These are phyloP conservation scores for Deladenus siricidicola DNA, from an alignment of 2,888 invertebrate genomes.

Conservation along the genomic window DNA sequence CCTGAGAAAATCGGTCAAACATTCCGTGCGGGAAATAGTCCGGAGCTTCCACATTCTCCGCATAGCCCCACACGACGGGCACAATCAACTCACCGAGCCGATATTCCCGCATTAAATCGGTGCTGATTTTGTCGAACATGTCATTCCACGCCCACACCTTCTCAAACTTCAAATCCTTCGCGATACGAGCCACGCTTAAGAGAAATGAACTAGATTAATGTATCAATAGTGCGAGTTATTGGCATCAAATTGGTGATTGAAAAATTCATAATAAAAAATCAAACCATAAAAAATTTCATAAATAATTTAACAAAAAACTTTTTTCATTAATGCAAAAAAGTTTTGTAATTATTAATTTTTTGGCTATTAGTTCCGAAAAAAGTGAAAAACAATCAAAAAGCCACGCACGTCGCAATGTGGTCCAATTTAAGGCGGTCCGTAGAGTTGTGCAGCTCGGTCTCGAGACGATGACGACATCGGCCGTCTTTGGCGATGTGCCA, in stretches of 20 bases:
- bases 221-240: too few species aligned
- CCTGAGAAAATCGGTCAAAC: conserved; percentile 35
- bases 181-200: conserved; percentile 28
- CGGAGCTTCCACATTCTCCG: conserved; percentile 34
- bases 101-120: conserved; percentile 25
- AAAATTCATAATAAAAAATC: too few species aligned
- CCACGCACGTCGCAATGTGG: conserved; percentile 58
- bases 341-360: too few species aligned
- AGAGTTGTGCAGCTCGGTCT: conserved; percentile 27
- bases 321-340: too few species aligned
- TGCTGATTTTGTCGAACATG: conserved; percentile 41
- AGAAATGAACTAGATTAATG: too few species aligned
- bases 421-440: conserved; percentile 60
- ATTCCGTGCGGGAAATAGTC: conserved; percentile 48
- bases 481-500: conserved; percentile 59
- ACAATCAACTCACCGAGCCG: conserved; percentile 27
- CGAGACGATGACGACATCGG: conserved; percentile 53
- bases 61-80: conserved; percentile 47
- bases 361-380: too few species aligned
- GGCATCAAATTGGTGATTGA: too few species aligned
- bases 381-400: background rate
- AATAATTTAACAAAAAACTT: too few species aligned
- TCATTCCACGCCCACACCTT: conserved; percentile 49
- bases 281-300: too few species aligned
- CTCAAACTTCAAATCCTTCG: conserved; percentile 31